These are phyloP conservation scores for Cryptops parisi DNA, from an alignment of 2,888 invertebrate species.

Conservation along the genomic window DNA sequence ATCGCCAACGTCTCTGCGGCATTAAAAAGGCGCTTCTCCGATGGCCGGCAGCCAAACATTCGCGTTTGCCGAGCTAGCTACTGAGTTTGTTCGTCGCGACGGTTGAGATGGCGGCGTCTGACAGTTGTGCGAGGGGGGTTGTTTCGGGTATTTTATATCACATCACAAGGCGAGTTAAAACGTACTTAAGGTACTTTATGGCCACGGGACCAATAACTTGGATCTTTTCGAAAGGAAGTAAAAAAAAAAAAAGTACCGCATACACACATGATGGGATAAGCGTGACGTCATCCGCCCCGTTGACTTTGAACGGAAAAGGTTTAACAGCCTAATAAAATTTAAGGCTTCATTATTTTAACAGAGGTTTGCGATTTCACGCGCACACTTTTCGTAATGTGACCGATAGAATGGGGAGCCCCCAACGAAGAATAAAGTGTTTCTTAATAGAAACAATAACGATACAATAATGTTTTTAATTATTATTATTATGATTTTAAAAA, in stretches of 20 bases:
- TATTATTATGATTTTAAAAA: no score
- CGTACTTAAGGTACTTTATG: constrained; percentile 19
- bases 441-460: no score
- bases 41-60: constrained; percentile 3
- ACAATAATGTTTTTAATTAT: no score
- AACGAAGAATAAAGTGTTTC: no score
- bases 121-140: neutral
- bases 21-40: constrained; percentile 2
- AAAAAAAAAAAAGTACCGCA: no score
- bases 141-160: constrained; percentile 14
- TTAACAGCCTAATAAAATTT: constrained; percentile 13
- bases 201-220: constrained; percentile 18
- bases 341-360: constrained; percentile 5
- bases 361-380: neutral
- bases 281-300: constrained; percentile 16
- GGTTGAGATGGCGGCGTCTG: neutral
- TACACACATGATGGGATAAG: constrained; percentile 15
- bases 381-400: no score
- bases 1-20: constrained; percentile 4
- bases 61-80: constrained; percentile 8
- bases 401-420: no score
- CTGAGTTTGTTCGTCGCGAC: neutral
- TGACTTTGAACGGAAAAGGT: neutral
- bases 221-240: no score
- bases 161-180: constrained; percentile 18